phyloP scores from a whole-genome alignment of 2,797 vertebrate species.

The Mormyrops boulengeri region DNA sequence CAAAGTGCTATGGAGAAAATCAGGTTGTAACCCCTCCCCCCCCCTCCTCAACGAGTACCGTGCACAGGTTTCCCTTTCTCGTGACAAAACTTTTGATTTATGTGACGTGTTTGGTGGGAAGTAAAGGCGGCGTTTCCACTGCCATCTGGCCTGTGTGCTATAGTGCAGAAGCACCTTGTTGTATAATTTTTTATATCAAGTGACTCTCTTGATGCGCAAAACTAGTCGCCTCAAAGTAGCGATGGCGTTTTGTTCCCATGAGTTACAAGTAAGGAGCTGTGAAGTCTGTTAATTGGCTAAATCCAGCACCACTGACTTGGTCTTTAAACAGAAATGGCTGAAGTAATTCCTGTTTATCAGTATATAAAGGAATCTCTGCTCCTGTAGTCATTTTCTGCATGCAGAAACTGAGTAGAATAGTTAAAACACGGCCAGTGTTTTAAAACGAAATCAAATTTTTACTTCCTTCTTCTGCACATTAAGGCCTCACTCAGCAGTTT shows the following conservation, averaged over 20 bases:
- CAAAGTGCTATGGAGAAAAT: background rate
- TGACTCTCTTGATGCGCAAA: background rate
- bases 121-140: background rate
- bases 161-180: background rate
- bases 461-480: background rate
- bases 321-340: too few species aligned
- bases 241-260: background rate
- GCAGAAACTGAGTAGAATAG: background rate
- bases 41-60: background rate
- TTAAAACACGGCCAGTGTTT: background rate
- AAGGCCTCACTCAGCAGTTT: background rate
- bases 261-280: background rate
- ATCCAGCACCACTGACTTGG: background rate
- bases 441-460: background rate
- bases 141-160: background rate
- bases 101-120: background rate
- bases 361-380: background rate
- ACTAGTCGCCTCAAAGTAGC: background rate
- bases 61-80: background rate
- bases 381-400: background rate
- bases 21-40: background rate
- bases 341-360: background rate
- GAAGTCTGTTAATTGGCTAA: background rate
- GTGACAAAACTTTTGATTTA: background rate
- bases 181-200: background rate